Evolutionary conservation across 2,888 invertebrate genomes (phyloP).

Genomic region (Holacanthella duospinosa): DNA sequence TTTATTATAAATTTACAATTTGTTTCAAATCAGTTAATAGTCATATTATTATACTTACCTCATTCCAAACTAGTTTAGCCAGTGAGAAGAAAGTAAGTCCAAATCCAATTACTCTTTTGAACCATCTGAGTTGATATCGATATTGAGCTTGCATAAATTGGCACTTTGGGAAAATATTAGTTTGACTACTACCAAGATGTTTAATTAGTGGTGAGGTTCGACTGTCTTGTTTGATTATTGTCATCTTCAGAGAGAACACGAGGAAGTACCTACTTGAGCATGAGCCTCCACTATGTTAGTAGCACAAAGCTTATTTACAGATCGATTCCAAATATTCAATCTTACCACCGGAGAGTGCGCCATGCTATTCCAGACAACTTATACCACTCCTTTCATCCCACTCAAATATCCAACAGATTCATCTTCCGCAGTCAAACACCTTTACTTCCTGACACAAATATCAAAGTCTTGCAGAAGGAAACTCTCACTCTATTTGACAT

Average conservation of each 20-base stretch:
- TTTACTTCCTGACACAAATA: no score
- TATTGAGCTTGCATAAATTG: slow-evolving; percentile 32
- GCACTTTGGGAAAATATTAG: slow-evolving; percentile 30
- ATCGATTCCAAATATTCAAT: neutral
- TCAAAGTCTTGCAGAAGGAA: no score
- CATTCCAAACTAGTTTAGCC: slow-evolving; percentile 66
- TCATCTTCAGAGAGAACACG: no score
- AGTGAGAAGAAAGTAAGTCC: slow-evolving; percentile 24
- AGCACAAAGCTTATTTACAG: neutral
- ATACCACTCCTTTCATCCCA: no score
- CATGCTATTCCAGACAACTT: neutral
- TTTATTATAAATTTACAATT: neutral
- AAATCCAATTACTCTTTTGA: slow-evolving; percentile 32
- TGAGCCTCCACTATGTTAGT: no score
- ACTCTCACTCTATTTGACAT: no score
- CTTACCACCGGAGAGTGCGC: neutral
- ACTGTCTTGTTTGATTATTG: neutral
- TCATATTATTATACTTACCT: no score
- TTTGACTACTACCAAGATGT: no score
- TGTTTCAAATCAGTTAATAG: neutral
- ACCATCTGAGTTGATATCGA: slow-evolving; percentile 30
- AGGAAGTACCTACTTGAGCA: no score
- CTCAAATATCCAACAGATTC: no score
- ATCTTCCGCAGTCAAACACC: no score
- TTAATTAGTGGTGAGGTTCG: neutral